Conservation (phyloP, 2,888 invertebrate genomes). For the Acanthococcus lagerstroemiae region DNA sequence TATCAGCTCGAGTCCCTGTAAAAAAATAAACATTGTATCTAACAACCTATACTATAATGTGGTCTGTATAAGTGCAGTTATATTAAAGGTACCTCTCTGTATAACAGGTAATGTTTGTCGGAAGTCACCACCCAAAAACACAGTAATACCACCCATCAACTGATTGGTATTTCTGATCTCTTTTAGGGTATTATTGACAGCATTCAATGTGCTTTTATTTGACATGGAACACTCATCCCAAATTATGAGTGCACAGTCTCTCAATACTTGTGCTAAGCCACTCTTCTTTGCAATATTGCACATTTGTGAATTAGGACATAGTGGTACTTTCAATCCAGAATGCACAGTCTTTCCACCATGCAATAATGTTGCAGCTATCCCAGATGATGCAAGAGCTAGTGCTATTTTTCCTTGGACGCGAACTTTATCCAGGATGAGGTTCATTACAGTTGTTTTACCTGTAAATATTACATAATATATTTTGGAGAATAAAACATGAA, state of each 20-base stretch:
- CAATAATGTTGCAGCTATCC: conserved; percentile 43
- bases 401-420: conserved; percentile 39
- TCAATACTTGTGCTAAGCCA: conserved; percentile 8
- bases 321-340: conserved; percentile 41
- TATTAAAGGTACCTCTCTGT: neutral
- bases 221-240: conserved; percentile 25
- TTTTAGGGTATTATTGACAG: conserved; percentile 2
- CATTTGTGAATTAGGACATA: conserved; percentile 28
- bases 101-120: conserved; percentile 18
- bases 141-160: neutral
- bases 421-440: conserved; percentile 40
- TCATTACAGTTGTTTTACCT: conserved; percentile 43
- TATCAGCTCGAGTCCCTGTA: neutral
- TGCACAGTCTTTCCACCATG: conserved; percentile 41
- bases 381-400: conserved; percentile 42
- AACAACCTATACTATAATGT: neutral
- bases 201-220: conserved; percentile 1
- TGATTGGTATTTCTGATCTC: conserved; percentile 1
- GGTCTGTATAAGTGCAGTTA: too few species aligned
- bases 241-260: conserved; percentile 10
- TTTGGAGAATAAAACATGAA: neutral
- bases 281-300: conserved; percentile 20
- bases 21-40: neutral
- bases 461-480: neutral
- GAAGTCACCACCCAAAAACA: conserved; percentile 9